Percentiles rank a stretch among this genome's conserved stretches.
These are phyloP conservation scores for Julus scanicus DNA, from an alignment of 2,888 invertebrate genomes.

Conservation along the genomic window DNA sequence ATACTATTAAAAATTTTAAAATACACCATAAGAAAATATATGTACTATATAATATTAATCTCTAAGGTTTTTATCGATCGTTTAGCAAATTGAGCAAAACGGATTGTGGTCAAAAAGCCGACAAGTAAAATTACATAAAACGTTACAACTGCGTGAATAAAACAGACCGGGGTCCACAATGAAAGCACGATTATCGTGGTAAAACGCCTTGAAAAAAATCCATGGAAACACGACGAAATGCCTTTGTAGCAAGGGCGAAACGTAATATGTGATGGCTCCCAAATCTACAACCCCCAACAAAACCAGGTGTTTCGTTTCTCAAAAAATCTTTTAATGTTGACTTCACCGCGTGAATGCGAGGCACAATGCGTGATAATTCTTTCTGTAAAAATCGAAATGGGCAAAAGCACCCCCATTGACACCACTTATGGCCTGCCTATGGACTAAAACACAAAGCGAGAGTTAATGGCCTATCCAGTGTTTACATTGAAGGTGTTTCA, in stretches of 20 bases:
- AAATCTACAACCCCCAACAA: not conserved
- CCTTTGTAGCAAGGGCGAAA: constrained; percentile 3
- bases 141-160: not conserved
- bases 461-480: constrained; percentile 27
- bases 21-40: too few relatives aligned
- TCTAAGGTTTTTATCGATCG: too few relatives aligned
- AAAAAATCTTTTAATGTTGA: constrained; percentile 10
- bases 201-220: not conserved
- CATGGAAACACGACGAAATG: not conserved
- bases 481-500: constrained; percentile 30
- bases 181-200: not conserved
- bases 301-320: not conserved
- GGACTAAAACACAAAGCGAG: constrained; percentile 15
- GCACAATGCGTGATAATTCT: constrained; percentile 28
- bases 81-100: not conserved
- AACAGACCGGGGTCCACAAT: not conserved
- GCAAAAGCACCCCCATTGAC: constrained; percentile 9
- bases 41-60: too few relatives aligned
- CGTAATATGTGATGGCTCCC: constrained; percentile 2
- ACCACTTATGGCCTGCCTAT: constrained; percentile 11
- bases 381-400: not conserved
- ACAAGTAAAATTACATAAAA: not conserved
- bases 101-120: not conserved
- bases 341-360: not conserved
- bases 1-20: too few relatives aligned